Conservation (phyloP, 2,888 invertebrate genomes). For the Phalangium opilio region DNA sequence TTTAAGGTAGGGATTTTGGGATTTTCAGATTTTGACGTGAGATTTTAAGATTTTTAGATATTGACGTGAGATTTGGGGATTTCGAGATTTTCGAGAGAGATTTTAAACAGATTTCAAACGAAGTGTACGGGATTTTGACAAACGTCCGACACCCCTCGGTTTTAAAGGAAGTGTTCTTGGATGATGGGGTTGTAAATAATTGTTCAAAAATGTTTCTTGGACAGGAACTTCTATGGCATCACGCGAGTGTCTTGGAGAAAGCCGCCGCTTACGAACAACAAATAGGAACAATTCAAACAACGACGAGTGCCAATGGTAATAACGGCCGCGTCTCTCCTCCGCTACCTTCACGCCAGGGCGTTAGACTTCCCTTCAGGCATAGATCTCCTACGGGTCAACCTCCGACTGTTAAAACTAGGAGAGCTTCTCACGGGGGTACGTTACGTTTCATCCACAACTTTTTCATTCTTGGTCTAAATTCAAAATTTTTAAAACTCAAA, state of each 20-base stretch:
- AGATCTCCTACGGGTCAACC: slow-evolving; percentile 51
- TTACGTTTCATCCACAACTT: slow-evolving; percentile 5
- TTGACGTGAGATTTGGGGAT: too few relatives aligned
- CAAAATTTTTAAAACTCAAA: neutral
- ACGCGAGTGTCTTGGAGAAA: slow-evolving; percentile 15
- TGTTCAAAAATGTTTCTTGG: too few relatives aligned
- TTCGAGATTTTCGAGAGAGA: too few relatives aligned
- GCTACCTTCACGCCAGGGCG: slow-evolving; percentile 41
- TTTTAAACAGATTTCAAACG: too few relatives aligned
- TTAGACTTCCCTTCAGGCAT: slow-evolving; percentile 41
- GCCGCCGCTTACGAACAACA: slow-evolving; percentile 17
- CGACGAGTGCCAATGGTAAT: slow-evolving; percentile 11
- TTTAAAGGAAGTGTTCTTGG: too few relatives aligned
- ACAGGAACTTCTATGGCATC: too few relatives aligned
- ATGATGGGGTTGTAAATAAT: too few relatives aligned
- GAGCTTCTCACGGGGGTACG: slow-evolving; percentile 32
- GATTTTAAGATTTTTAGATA: too few relatives aligned
- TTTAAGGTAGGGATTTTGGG: too few relatives aligned
- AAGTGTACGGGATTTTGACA: too few relatives aligned
- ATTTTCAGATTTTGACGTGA: too few relatives aligned
- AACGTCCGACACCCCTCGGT: too few relatives aligned
- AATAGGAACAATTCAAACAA: slow-evolving; percentile 3
- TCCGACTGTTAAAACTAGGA: slow-evolving; percentile 53
- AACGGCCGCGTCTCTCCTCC: slow-evolving; percentile 34
- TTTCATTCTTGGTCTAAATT: neutral